Evolutionary conservation across 2,113 vertebrate genomes (phyloP), one percentile per base, ranked within the genome.

Genomic region (Stigmatopora argus): DNA sequence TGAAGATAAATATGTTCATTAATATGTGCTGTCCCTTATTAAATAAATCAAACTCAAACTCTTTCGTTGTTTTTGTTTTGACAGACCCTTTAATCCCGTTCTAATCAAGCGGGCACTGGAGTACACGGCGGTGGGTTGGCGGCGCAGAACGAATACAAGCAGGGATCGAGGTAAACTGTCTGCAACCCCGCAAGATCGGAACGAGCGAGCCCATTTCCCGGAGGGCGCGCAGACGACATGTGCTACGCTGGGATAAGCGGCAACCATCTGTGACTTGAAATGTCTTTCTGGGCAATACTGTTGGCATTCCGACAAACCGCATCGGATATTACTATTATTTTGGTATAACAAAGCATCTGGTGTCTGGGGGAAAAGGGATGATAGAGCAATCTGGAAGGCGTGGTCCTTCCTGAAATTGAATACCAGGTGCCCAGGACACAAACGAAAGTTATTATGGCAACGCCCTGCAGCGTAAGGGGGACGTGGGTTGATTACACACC

Each of bases 291-390:
- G 62, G 65, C 79, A 88, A 87, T 85, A 83, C 78, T 86, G 72
- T 76, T 77, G 73, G 75, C 67, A 45, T 63, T 76, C 68, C 72
- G 79, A 87, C 72, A 73, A 77, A 80, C 63, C 21, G 47, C 69
- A 80, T 81, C 85, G 89, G 81, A 85, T 91, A 87, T 88, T 86
- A 86, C 79, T 82, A 85, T 85, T 65, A 60, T 45, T 55, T 73
- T 82, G 81, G 87, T 88, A 90, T 83, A 88, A 90, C 82, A 88
- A 89, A 87, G 85, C 31, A 10, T 78, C 77, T 85, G 69, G 75
- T 78, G 72, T 69, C 70, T 74, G 35, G 34, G 69, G 62, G 66
- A 80, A 31, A 69, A 77, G 83, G 74, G 77, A 56, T 56, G 76
- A 87, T 78, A 62, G 71, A 79, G 83, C 71, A 65, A 74, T 84